Evolutionary conservation across 1,140 invertebrate genomes (phyloP).

Genomic region (Drosophila ironensis): DNA sequence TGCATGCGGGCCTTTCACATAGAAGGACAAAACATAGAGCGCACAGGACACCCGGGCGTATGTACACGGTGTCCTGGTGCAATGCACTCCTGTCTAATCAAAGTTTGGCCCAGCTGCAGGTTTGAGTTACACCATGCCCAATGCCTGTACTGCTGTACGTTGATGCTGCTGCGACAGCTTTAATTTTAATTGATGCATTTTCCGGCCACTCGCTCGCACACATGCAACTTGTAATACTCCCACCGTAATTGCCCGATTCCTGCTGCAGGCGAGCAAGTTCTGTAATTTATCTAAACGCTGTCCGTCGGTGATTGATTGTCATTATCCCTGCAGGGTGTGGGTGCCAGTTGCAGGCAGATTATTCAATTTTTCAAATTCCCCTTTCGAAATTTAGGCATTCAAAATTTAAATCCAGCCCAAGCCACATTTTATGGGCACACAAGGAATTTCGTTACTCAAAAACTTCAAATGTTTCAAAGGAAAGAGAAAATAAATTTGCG

Average conservation of each 20-base stretch:
- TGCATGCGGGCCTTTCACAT: constrained; percentile 46
- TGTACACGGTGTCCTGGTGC: constrained; percentile 29
- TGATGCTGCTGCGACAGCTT: constrained; percentile 53
- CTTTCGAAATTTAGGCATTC: too few relatives aligned
- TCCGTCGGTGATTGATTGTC: constrained; percentile 44
- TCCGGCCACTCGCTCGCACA: constrained; percentile 17
- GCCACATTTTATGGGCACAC: too few relatives aligned
- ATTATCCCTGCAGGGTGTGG: constrained; percentile 2
- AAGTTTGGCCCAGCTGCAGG: constrained; percentile 17
- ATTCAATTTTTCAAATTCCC: background rate
- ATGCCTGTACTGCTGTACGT: background rate
- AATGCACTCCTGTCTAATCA: constrained; percentile 78
- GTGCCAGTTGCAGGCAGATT: background rate
- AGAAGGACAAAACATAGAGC: background rate
- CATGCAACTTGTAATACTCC: background rate
- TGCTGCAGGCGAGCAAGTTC: constrained; percentile 11
- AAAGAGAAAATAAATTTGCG: too few relatives aligned
- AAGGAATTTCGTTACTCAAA: too few relatives aligned
- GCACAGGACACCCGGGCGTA: background rate
- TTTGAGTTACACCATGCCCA: constrained; percentile 6
- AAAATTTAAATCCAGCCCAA: too few relatives aligned
- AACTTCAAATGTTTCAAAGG: too few relatives aligned
- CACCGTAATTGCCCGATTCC: constrained; percentile 22
- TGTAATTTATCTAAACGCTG: constrained; percentile 45
- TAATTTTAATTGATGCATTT: constrained; percentile 72